These are phyloP conservation scores for Conistra vaccinii DNA, from an alignment of 2,888 invertebrate genomes.

Conservation along the genomic window DNA sequence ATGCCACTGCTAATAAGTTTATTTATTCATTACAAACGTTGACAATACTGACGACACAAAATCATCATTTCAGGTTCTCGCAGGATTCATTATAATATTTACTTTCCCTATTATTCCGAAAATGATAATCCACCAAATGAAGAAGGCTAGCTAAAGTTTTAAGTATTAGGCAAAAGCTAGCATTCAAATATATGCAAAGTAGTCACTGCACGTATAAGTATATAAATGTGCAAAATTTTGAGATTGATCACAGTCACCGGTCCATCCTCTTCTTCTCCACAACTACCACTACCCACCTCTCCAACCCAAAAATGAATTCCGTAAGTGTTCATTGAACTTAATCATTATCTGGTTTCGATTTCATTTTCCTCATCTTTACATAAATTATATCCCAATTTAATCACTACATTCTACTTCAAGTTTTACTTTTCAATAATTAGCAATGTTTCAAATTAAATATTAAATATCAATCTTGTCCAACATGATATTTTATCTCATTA, in stretches of 20 bases:
- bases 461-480: background rate
- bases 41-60: conserved; percentile 9
- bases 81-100: conserved; percentile 55
- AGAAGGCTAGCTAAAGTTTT: conserved; percentile 39
- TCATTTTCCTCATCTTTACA: background rate
- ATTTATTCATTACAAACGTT: background rate
- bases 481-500: background rate
- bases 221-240: conserved; percentile 76
- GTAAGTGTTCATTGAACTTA: conserved; percentile 74
- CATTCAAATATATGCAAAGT: conserved; percentile 77
- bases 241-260: conserved; percentile 75
- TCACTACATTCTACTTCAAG: background rate
- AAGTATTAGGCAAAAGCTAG: conserved; percentile 46
- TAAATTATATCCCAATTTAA: background rate
- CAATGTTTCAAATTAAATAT: background rate
- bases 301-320: conserved; percentile 79
- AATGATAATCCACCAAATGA: conserved; percentile 34
- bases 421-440: background rate
- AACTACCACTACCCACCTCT: conserved; percentile 62
- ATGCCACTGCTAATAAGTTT: background rate
- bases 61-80: conserved; percentile 32
- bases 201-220: conserved; percentile 64
- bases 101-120: conserved; percentile 44
- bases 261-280: conserved; percentile 68
- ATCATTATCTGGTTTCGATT: background rate